A percentile compares a stretch with the other conserved stretches of the same genome.
phyloP scores from a whole-genome alignment of 1,140 invertebrate genomes.

The Polypedilum vanderplanki region DNA sequence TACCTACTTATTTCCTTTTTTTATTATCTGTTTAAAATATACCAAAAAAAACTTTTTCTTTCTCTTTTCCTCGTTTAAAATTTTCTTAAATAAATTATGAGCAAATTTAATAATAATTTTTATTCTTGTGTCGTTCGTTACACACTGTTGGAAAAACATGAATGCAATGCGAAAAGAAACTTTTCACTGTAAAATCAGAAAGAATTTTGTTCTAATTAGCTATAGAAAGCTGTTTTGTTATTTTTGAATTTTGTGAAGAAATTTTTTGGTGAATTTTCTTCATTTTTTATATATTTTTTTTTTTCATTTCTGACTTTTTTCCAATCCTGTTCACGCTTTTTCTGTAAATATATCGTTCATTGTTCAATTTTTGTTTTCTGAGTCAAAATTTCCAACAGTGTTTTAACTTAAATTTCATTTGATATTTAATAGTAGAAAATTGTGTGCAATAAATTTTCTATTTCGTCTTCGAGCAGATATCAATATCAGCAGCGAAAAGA shows the following conservation, averaged over 20 bases:
- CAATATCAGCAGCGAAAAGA: constrained; percentile 42
- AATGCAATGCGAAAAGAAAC: neutral
- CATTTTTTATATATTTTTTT: neutral
- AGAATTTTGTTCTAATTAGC: neutral
- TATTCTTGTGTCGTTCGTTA: neutral
- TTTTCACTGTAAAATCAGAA: neutral
- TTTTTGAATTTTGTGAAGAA: neutral
- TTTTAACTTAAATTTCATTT: neutral
- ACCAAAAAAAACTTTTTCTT: neutral
- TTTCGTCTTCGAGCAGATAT: constrained; percentile 35
- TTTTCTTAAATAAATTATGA: too few species aligned
- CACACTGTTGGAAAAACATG: neutral
- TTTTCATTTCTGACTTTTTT: neutral
- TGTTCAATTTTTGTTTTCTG: neutral
- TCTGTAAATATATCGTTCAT: neutral
- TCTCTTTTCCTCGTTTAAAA: neutral
- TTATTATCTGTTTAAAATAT: neutral
- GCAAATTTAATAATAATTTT: too few species aligned
- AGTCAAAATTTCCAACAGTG: constrained; percentile 12
- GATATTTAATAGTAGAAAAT: neutral
- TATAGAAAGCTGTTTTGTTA: neutral
- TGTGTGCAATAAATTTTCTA: neutral
- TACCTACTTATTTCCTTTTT: too few species aligned
- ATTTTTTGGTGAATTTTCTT: constrained; percentile 14
- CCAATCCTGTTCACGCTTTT: neutral